These are phyloP conservation scores for Daubentonia madagascariensis DNA, from an alignment of 2,113 vertebrate species.

Conservation along the genomic window DNA sequence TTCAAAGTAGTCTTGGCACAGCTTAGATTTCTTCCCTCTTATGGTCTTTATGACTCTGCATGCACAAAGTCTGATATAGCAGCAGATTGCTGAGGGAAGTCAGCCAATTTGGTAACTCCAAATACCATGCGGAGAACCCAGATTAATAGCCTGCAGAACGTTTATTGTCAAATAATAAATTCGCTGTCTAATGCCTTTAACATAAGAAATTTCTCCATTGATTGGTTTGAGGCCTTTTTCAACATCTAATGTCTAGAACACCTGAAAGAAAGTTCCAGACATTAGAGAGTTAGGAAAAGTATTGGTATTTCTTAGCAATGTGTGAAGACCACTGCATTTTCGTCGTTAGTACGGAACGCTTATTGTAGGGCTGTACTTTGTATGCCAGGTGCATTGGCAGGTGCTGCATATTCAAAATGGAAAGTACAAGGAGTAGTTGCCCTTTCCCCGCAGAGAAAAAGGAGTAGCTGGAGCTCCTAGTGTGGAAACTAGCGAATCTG, in stretches of 20 bases:
- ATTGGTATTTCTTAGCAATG: neutral
- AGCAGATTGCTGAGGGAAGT: neutral
- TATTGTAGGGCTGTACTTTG: neutral
- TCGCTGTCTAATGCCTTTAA: neutral
- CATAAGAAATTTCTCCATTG: neutral
- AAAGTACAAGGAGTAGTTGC: neutral
- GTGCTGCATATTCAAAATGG: neutral
- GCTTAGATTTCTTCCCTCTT: constrained; percentile 32
- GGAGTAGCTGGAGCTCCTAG: neutral
- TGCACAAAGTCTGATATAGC: neutral
- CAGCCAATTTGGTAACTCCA: neutral
- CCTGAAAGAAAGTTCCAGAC: neutral
- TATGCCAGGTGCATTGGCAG: neutral
- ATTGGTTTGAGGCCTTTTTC: neutral
- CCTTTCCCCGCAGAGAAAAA: neutral
- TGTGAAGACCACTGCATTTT: neutral
- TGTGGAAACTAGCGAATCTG: neutral
- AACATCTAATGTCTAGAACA: neutral
- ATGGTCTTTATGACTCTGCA: neutral
- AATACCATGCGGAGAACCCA: neutral
- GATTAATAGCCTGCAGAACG: neutral
- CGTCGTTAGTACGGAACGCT: neutral
- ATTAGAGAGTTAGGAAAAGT: neutral
- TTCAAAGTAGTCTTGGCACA: constrained; percentile 46
- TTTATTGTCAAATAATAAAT: neutral